Evolutionary conservation across 2,113 vertebrate genomes (phyloP), one percentile per base, ranked within the genome.

Genomic region (Nesogale talazaci): DNA sequence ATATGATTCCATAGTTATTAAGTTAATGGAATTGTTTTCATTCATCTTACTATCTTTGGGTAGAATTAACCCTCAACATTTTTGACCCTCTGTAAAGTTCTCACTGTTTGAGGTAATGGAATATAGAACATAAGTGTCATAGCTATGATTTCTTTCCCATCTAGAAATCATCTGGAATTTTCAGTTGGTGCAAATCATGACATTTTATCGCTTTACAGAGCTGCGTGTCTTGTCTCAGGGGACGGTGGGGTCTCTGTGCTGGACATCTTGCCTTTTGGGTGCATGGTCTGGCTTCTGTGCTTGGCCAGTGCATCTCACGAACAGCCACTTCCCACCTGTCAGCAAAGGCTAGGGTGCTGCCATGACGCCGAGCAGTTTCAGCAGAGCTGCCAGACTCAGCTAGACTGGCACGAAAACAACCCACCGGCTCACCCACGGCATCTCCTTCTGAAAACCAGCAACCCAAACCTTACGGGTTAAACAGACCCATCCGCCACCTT

Each of bases 41-140:
- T 78, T n/a, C 52, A 19, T 88, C 34, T 81, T 82, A 67, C 10
- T 67, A 31, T 61, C 79, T 93, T 57, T 83, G 85, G 78, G 16
- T 52, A 57, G 52, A 88, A 19, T 88, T 59, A 76, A 34, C 78
- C 22, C 22, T 89, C 29, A 12, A 12, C 46, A 67, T 72, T 57
- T 85, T 79, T 15, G 46, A 52, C n/a, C 56, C 81, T 80, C 80
- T 85, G 46, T 78, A 91, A 89, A 94, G 31, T 72, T 31, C 59
- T 83, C 87, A 86, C n/a, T 74, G 85, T 86, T 84, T 70, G 46
- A 89, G 29, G 3, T 1, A n/a, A 72, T 78, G 83, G 57, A 72
- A 91, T 69, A 67, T 23, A 88, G 61, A 52, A 52, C 46, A 52
- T 52, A 11, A 94, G 34, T 22, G 46, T 90, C 65, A 78, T 15